Conservation (phyloP, 2,113 vertebrate genomes). For the Boleophthalmus pectinirostris region DNA sequence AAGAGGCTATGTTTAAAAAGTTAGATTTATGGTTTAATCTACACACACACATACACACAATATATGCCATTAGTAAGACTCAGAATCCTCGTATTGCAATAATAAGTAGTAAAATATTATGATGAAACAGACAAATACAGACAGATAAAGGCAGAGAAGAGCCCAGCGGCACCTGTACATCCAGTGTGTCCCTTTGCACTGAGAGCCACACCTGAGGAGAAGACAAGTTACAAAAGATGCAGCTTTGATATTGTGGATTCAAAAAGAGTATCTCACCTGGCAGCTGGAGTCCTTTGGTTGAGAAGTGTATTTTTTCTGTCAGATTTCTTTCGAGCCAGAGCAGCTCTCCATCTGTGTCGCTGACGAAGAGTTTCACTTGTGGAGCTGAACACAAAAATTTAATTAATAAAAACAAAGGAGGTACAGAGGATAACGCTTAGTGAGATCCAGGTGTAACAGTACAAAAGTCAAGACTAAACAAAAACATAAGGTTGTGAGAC, state of each 20-base stretch:
- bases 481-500: too few relatives aligned
- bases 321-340: conserved; percentile 30
- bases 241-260: too few relatives aligned
- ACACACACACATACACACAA: background rate
- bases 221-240: background rate
- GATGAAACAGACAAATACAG: conserved; percentile 69
- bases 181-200: conserved; percentile 50
- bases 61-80: background rate
- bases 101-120: conserved; percentile 59
- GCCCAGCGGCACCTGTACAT: conserved; percentile 68
- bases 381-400: conserved; percentile 32
- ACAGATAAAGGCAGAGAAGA: conserved; percentile 69
- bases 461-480: too few relatives aligned
- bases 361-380: conserved; percentile 34
- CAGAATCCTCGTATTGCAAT: conserved; percentile 28
- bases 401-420: background rate
- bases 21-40: background rate
- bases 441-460: too few relatives aligned
- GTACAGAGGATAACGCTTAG: background rate
- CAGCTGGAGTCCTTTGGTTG: conserved; percentile 15
- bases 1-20: background rate
- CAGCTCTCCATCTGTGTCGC: conserved; percentile 53
- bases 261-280: conserved; percentile 31
- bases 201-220: conserved; percentile 62
- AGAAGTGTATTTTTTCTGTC: conserved; percentile 28